Conservation (phyloP, 2,797 vertebrate species). For the Sphaeramia orbicularis region DNA sequence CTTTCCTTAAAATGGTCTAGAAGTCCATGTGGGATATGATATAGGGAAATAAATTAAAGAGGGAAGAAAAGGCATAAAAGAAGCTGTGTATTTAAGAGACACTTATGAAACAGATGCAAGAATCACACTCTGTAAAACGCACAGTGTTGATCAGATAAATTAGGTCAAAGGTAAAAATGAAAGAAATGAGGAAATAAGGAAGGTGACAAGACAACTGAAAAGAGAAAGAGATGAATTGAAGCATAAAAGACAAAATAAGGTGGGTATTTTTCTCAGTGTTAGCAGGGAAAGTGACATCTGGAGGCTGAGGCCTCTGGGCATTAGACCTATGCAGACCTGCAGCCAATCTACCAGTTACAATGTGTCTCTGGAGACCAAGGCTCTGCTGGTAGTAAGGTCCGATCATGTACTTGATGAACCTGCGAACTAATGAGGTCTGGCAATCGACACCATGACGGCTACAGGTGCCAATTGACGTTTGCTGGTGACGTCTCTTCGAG, state of each 20-base stretch:
- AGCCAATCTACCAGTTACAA: slow-evolving; percentile 63
- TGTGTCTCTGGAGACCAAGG: slow-evolving; percentile 65
- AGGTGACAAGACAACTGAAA: slow-evolving; percentile 6
- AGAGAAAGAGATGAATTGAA: slow-evolving; percentile 16
- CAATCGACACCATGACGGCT: slow-evolving; percentile 39
- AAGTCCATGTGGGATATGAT: slow-evolving; percentile 2
- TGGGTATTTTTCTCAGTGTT: slow-evolving; percentile 35
- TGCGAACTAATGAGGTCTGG: slow-evolving; percentile 55
- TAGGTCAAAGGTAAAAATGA: neutral
- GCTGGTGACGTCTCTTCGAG: slow-evolving; percentile 62
- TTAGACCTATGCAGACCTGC: slow-evolving; percentile 63
- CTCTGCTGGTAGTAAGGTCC: slow-evolving; percentile 66
- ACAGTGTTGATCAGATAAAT: neutral
- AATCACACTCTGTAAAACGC: neutral
- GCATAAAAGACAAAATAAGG: slow-evolving; percentile 24
- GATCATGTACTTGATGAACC: slow-evolving; percentile 26
- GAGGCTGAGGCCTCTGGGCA: slow-evolving; percentile 53
- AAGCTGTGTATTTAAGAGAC: neutral
- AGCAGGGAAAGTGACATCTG: slow-evolving; percentile 76
- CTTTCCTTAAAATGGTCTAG: slow-evolving; percentile 38
- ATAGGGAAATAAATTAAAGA: neutral
- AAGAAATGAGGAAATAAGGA: neutral
- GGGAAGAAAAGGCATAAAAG: neutral
- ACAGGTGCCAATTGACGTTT: slow-evolving; percentile 25
- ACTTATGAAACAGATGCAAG: neutral